phyloP scores from a whole-genome alignment of 2,888 invertebrate genomes.

The Crocallis elinguaria region DNA sequence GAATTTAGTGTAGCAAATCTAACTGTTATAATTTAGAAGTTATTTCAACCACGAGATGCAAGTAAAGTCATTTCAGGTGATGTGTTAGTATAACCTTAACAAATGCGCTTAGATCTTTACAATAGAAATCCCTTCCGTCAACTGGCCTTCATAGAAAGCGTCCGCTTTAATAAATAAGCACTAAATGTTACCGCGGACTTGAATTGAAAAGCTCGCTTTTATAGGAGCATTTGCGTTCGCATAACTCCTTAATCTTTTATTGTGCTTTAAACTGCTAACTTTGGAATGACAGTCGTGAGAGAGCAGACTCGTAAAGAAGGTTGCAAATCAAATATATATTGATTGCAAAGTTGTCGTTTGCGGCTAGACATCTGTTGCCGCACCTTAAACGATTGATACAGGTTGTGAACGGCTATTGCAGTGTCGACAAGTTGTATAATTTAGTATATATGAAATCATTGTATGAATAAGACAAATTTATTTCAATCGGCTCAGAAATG shows the following conservation, averaged over 20 bases:
- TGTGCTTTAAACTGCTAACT: conserved; percentile 32
- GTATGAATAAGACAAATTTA: conserved; percentile 16
- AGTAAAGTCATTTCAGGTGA: not conserved
- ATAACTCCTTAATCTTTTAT: conserved; percentile 42
- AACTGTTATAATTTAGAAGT: too few species aligned
- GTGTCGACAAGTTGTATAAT: conserved; percentile 31
- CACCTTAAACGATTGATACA: conserved; percentile 35
- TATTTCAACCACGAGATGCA: not conserved
- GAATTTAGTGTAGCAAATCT: too few species aligned
- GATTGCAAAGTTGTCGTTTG: conserved; percentile 39
- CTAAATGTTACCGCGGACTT: conserved; percentile 37
- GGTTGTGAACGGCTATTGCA: conserved; percentile 28
- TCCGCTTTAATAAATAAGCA: conserved; percentile 41
- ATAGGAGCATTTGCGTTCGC: conserved; percentile 36
- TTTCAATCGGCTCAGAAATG: conserved; percentile 19
- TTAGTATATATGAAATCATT: conserved; percentile 21
- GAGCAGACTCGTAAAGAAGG: conserved; percentile 37
- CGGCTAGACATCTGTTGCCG: conserved; percentile 37
- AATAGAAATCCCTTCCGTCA: conserved; percentile 34
- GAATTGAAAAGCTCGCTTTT: conserved; percentile 47
- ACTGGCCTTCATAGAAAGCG: conserved; percentile 40
- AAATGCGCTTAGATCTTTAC: conserved; percentile 9
- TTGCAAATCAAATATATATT: conserved; percentile 42
- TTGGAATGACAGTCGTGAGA: conserved; percentile 31
- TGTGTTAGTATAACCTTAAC: conserved; percentile 21